Percentiles rank a stretch among this genome's conserved stretches.
These are phyloP conservation scores for Diarsia mendica DNA, from an alignment of 2,888 invertebrate genomes.

Conservation along the genomic window DNA sequence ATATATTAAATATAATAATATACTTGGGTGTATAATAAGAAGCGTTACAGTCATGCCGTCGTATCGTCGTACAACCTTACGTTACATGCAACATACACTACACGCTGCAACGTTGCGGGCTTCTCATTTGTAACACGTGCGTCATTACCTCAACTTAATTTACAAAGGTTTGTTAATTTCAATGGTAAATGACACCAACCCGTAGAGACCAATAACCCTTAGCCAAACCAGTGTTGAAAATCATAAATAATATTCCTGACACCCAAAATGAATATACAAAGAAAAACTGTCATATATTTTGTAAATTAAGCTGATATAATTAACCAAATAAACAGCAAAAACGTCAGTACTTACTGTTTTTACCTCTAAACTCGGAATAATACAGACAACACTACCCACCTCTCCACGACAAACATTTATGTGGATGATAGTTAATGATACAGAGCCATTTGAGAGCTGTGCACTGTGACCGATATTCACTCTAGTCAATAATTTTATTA, in stretches of 20 bases:
- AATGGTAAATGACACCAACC: neutral
- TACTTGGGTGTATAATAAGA: slow-evolving; percentile 56
- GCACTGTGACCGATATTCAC: neutral
- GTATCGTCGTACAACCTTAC: slow-evolving; percentile 16
- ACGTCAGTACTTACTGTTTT: slow-evolving; percentile 58
- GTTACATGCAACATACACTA: slow-evolving; percentile 58
- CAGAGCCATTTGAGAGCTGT: slow-evolving; percentile 28
- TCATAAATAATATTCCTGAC: neutral
- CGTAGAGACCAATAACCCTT: neutral
- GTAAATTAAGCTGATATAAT: slow-evolving; percentile 56
- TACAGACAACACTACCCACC: slow-evolving; percentile 43
- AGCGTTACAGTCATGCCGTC: slow-evolving; percentile 59
- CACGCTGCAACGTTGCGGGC: slow-evolving; percentile 33
- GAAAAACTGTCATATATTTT: slow-evolving; percentile 12
- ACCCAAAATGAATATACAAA: slow-evolving; percentile 16
- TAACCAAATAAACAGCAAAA: slow-evolving; percentile 24
- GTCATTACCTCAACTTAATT: slow-evolving; percentile 52
- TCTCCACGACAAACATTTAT: slow-evolving; percentile 28
- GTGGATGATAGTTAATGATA: slow-evolving; percentile 23
- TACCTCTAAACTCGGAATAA: slow-evolving; percentile 39
- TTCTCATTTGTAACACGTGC: slow-evolving; percentile 25
- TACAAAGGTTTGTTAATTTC: slow-evolving; percentile 33
- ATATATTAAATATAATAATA: slow-evolving; percentile 61
- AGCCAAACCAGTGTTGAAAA: neutral
- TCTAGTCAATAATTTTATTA: neutral